These are phyloP conservation scores for Cardiocondyla obscurior DNA, from an alignment of 1,140 invertebrate genomes.

Conservation along the genomic window DNA sequence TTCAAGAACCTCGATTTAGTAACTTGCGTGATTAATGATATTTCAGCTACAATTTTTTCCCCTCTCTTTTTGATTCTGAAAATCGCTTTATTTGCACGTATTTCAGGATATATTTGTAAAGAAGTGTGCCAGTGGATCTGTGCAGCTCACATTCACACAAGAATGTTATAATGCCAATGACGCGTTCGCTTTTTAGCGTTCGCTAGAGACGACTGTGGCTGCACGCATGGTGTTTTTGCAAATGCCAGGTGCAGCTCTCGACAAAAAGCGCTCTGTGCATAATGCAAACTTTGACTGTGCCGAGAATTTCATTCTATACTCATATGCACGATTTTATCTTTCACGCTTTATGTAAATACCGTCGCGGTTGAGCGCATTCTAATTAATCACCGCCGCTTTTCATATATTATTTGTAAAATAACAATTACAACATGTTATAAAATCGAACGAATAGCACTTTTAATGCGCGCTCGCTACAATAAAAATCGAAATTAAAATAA, in stretches of 20 bases:
- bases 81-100: neutral
- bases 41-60: too few species aligned
- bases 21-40: neutral
- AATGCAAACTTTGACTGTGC: constrained; percentile 46
- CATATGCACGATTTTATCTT: constrained; percentile 19
- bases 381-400: neutral
- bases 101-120: neutral
- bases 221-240: constrained; percentile 25
- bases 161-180: constrained; percentile 6
- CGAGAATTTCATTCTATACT: constrained; percentile 49
- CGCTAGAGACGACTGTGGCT: neutral
- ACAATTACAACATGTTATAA: constrained; percentile 15
- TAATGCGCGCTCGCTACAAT: too few species aligned
- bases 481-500: neutral
- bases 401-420: neutral
- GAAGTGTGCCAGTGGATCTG: neutral
- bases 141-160: neutral
- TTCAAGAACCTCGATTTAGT: neutral
- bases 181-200: constrained; percentile 49
- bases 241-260: constrained; percentile 48
- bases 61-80: too few species aligned
- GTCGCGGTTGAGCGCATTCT: neutral
- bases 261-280: constrained; percentile 57
- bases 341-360: constrained; percentile 29
- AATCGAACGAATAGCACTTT: neutral